Evolutionary conservation across 2,797 vertebrate genomes (phyloP).

Genomic region (Valencia hispanica): DNA sequence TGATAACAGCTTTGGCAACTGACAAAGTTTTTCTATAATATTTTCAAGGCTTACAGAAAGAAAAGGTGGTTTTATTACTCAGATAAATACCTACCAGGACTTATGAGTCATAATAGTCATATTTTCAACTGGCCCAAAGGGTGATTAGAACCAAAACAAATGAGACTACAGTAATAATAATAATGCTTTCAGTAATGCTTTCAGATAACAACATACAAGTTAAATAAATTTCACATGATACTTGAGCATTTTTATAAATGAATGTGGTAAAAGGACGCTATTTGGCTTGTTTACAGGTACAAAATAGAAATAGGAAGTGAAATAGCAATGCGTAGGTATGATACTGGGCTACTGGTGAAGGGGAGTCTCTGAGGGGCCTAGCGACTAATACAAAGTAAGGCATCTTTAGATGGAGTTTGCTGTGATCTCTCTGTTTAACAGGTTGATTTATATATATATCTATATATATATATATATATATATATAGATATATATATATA

Average conservation of each 20-base stretch:
- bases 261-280: too few relatives aligned
- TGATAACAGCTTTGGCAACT: background rate
- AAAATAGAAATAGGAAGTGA: background rate
- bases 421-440: background rate
- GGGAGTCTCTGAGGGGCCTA: background rate
- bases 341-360: too few relatives aligned
- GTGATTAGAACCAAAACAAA: background rate
- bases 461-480: too few relatives aligned
- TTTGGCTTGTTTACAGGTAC: background rate
- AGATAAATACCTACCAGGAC: background rate
- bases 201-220: background rate
- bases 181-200: background rate
- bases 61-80: background rate
- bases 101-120: background rate
- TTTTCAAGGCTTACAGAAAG: background rate
- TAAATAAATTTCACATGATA: background rate
- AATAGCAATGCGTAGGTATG: background rate
- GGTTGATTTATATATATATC: too few relatives aligned
- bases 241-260: background rate
- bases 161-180: background rate
- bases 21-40: background rate
- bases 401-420: background rate
- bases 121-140: background rate
- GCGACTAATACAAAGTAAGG: background rate
- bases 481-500: too few relatives aligned